These are phyloP conservation scores for Lasioglossum lativentre DNA, from an alignment of 2,888 invertebrate species.

Conservation along the genomic window DNA sequence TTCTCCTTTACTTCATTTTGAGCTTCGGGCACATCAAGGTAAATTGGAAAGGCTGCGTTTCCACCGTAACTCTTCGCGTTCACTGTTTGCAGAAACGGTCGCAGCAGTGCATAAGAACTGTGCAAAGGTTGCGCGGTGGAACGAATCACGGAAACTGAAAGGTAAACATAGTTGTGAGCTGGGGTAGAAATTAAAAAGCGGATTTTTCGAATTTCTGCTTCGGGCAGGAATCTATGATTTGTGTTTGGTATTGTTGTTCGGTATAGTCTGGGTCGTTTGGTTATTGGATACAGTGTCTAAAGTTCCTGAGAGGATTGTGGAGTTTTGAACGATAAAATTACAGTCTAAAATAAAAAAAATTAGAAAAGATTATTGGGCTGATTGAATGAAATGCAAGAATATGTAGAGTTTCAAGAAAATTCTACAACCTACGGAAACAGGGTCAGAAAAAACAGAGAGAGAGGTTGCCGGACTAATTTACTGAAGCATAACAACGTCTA, in stretches of 20 bases:
- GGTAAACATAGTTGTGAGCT: neutral
- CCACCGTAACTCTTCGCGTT: slow-evolving; percentile 13
- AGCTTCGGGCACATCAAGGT: neutral
- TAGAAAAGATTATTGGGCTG: too few relatives aligned
- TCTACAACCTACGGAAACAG: neutral
- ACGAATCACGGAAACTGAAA: neutral
- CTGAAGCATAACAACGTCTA: neutral
- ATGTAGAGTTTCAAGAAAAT: neutral
- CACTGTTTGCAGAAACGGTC: neutral
- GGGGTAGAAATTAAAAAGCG: neutral
- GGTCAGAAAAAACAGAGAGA: neutral
- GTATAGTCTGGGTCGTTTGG: too few relatives aligned
- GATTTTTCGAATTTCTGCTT: neutral
- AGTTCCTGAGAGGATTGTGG: too few relatives aligned
- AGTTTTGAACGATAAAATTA: too few relatives aligned
- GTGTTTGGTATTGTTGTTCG: too few relatives aligned
- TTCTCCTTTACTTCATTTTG: neutral
- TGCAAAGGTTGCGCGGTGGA: neutral
- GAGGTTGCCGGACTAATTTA: neutral
- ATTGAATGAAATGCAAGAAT: too few relatives aligned
- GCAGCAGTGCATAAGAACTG: neutral
- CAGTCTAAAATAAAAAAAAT: too few relatives aligned
- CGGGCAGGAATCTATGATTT: too few relatives aligned
- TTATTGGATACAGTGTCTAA: too few relatives aligned
- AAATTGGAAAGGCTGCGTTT: slow-evolving; percentile 12